Base-by-base conservation (phyloP, 2,888 invertebrate genomes). In the Caradrina clavipalpis region DNA sequence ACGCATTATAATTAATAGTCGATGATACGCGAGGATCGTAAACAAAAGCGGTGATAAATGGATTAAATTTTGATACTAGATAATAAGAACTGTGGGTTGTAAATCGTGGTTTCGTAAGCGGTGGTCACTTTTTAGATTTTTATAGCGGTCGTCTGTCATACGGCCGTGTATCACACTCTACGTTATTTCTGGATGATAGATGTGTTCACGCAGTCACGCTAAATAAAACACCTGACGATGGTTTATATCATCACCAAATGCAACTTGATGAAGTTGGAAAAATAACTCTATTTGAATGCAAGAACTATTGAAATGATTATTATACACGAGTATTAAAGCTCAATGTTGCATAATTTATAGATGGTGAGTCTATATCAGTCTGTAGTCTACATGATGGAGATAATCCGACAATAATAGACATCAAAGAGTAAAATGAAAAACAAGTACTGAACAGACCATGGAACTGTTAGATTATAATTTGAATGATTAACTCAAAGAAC, bases 41-140 rank as follows among this genome's bases (percentile, higher is more conserved):
- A 95, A 95, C 96, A 96, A 96, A 95, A 94, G 94, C 93, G 85
- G 92, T 96, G 95, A 96, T 96, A 95, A 96, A 96, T 96, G 95
- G 95, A 95, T 95, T 95, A 95, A 88, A 89, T 87, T 77, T 87
- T 94, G 94, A 93, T 95, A 95, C 91, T 89, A 93, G 95, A 95
- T 95, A 94, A 94, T 94, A 91, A 89, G 90, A 90, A 89, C 89
- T 90, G 92, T 92, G 90, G 92, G 93, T 92, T 93, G 94, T 94
- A 94, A 94, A 95, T 94, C 91, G 92, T 93, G 90, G 89, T 95
- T 94, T 93, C 89, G 92, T 94, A 94, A 94, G 88, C 89, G 90
- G 88, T 91, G 93, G 93, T 93, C 93, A 94, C 88, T 92, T 89
- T 89, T 89, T 87, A 75, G 81, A 85, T 79, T 81, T 84, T 86